phyloP scores from a whole-genome alignment of 2,113 vertebrate species.

The Pseudorhombus dupliciocellatus region DNA sequence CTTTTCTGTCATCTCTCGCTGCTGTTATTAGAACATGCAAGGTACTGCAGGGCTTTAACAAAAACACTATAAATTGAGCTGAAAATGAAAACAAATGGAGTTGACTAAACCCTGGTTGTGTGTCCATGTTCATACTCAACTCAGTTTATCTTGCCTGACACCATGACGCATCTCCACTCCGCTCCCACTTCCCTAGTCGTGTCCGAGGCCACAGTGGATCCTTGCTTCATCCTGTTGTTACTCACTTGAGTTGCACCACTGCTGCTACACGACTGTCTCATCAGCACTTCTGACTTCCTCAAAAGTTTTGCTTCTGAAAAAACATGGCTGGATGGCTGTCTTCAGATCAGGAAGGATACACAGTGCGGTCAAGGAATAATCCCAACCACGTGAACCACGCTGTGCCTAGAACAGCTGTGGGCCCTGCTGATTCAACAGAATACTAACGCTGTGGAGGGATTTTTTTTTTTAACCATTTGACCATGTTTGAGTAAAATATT shows the following conservation, averaged over 20 bases:
- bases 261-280: constrained; percentile 64
- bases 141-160: constrained; percentile 21
- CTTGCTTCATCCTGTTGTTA: constrained; percentile 77
- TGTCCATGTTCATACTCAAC: constrained; percentile 5
- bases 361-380: constrained; percentile 62
- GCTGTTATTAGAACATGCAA: constrained; percentile 9
- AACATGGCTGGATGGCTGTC: constrained; percentile 53
- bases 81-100: background rate
- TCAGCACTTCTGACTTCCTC: constrained; percentile 82
- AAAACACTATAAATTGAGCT: constrained; percentile 1
- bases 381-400: constrained; percentile 60
- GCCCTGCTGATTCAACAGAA: constrained; percentile 67
- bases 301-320: constrained; percentile 66
- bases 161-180: constrained; percentile 22
- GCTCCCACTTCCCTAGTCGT: constrained; percentile 64
- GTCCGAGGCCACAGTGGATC: constrained; percentile 34
- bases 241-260: constrained; percentile 61
- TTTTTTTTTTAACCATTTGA: constrained; percentile 26
- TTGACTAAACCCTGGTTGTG: constrained; percentile 18
- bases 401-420: constrained; percentile 64
- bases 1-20: constrained; percentile 1
- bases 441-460: constrained; percentile 1
- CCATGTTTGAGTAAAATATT: constrained; percentile 57
- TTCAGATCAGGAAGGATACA: constrained; percentile 67
- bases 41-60: background rate